Percentiles rank a stretch among this genome's conserved stretches.
phyloP scores from a whole-genome alignment of 2,797 vertebrate species.

The Phalloptychus januarius region DNA sequence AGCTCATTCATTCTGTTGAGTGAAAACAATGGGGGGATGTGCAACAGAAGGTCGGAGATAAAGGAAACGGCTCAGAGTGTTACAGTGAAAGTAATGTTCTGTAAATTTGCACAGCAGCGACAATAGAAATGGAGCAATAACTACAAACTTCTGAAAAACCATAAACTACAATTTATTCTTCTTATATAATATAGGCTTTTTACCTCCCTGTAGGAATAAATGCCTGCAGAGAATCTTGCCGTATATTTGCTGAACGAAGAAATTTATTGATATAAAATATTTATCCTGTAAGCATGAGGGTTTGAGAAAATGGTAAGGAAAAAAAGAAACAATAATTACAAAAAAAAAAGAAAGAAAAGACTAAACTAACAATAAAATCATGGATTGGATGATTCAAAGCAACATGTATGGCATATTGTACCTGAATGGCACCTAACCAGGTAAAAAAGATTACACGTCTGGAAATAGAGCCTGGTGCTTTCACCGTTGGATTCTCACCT shows the following conservation, averaged over 20 bases:
- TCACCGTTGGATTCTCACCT: slow-evolving; percentile 60
- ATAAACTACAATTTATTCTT: neutral
- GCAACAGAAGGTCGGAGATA: slow-evolving; percentile 6
- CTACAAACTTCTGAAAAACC: neutral
- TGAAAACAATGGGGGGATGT: slow-evolving; percentile 32
- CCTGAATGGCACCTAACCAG: slow-evolving; percentile 36
- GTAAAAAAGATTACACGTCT: slow-evolving; percentile 33
- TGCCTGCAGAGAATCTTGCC: neutral
- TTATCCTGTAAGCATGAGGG: neutral
- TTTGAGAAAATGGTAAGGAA: neutral
- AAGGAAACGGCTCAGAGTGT: neutral
- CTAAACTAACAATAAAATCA: slow-evolving; percentile 1
- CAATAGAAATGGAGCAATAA: neutral
- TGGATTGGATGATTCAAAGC: slow-evolving; percentile 7
- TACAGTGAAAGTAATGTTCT: slow-evolving; percentile 1
- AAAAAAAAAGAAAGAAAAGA: neutral
- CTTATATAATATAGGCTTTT: neutral
- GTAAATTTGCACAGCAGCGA: neutral
- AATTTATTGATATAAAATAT: neutral
- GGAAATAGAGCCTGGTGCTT: slow-evolving; percentile 46
- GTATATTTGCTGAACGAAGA: neutral
- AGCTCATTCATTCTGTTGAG: slow-evolving; percentile 42
- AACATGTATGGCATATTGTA: slow-evolving; percentile 13
- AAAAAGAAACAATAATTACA: neutral
- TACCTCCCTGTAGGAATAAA: neutral